A percentile compares a stretch with the other conserved stretches of the same genome.
phyloP scores from a whole-genome alignment of 2,797 vertebrate genomes.

The Oryzias dopingdopingensis region DNA sequence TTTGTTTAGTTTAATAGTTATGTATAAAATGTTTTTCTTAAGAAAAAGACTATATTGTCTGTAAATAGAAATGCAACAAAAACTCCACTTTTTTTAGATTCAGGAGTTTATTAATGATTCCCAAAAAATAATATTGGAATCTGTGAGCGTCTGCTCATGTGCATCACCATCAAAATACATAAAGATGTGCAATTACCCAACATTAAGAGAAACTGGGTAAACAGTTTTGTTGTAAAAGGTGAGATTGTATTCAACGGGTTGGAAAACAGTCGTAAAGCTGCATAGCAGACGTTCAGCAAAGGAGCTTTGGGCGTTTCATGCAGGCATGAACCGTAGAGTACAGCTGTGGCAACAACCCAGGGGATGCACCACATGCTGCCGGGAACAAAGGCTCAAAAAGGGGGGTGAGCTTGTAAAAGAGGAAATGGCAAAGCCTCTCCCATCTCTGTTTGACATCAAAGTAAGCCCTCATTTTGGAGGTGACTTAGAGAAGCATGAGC shows the following conservation, averaged over 20 bases:
- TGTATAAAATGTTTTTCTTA: too few species aligned
- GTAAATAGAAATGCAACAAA: too few species aligned
- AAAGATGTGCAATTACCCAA: too few species aligned
- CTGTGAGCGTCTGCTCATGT: too few species aligned
- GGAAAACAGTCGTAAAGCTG: neutral
- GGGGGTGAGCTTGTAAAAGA: conserved; percentile 53
- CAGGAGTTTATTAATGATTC: too few species aligned
- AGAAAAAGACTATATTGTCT: too few species aligned
- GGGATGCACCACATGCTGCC: conserved; percentile 55
- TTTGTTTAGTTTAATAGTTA: too few species aligned
- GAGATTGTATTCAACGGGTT: neutral
- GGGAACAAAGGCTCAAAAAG: conserved; percentile 63
- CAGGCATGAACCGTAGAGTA: conserved; percentile 14
- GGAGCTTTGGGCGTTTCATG: conserved; percentile 10
- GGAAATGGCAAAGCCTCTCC: conserved; percentile 61
- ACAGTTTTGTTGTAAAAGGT: too few species aligned
- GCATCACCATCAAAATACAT: too few species aligned
- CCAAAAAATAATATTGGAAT: too few species aligned
- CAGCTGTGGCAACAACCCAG: conserved; percentile 67
- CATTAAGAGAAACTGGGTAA: too few species aligned
- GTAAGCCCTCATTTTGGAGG: conserved; percentile 44
- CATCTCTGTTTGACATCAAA: conserved; percentile 67
- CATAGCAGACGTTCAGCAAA: conserved; percentile 2
- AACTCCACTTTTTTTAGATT: too few species aligned
- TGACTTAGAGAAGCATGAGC: conserved; percentile 22